A percentile compares a stretch with the other conserved stretches of the same genome.
These are phyloP conservation scores for Bergia puertoricense DNA, from an alignment of 92 coral and sea anemone genomes.

Conservation along the genomic window DNA sequence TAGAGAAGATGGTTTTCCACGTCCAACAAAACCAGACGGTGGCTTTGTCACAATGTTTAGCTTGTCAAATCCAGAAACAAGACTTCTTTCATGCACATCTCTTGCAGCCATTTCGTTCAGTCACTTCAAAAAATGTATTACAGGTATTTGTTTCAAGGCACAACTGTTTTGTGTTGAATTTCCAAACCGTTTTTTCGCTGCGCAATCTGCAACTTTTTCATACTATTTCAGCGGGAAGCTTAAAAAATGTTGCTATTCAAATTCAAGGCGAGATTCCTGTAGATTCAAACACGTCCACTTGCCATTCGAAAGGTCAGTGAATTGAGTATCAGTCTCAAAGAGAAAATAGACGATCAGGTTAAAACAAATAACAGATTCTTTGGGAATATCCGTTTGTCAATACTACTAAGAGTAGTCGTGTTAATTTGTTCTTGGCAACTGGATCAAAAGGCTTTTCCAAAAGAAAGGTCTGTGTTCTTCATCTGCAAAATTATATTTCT, in stretches of 20 bases:
- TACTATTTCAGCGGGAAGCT: neutral
- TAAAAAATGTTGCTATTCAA: neutral
- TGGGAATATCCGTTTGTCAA: neutral
- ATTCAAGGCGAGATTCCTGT: neutral
- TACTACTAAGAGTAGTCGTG: neutral
- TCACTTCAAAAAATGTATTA: neutral
- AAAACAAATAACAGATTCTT: neutral
- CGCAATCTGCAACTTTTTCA: too few species aligned
- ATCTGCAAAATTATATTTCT: too few species aligned
- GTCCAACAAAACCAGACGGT: slow-evolving; percentile 10
- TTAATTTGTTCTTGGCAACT: too few species aligned
- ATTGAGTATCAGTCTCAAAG: neutral
- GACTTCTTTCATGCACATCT: neutral
- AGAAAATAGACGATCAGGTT: too few species aligned
- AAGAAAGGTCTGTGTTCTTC: neutral
- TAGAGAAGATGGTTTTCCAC: slow-evolving; percentile 2
- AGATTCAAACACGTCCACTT: neutral
- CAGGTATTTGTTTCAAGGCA: neutral
- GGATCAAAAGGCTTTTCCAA: neutral
- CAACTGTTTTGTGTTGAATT: too few species aligned
- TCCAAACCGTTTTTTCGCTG: neutral
- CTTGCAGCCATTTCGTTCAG: slow-evolving; percentile 25
- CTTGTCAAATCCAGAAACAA: slow-evolving; percentile 26
- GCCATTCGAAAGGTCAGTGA: neutral
- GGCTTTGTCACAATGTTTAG: slow-evolving; percentile 19